Evolutionary conservation across 1,140 invertebrate genomes (phyloP).

Genomic region (Ips nitidus): DNA sequence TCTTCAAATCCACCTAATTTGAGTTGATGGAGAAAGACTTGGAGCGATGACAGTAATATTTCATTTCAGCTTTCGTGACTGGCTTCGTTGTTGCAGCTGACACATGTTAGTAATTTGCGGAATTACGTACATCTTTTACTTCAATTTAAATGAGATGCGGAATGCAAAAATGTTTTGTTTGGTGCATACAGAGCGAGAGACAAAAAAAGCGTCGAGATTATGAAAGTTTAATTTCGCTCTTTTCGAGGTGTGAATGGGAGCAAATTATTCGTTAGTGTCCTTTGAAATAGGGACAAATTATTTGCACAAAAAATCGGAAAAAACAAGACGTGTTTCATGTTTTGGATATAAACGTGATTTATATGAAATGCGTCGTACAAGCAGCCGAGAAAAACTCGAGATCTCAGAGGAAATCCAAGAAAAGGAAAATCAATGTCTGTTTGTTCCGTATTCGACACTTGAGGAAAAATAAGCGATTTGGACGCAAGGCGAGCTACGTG

Average conservation of each 20-base stretch:
- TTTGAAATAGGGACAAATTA: too few species aligned
- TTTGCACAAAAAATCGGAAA: too few species aligned
- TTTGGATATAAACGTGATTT: too few species aligned
- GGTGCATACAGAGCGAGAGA: too few species aligned
- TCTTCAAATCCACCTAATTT: constrained; percentile 8
- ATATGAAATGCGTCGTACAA: too few species aligned
- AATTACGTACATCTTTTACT: constrained; percentile 5
- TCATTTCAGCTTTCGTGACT: constrained; percentile 13
- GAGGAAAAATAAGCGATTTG: constrained; percentile 14
- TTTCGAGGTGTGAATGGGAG: too few species aligned
- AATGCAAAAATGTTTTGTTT: too few species aligned
- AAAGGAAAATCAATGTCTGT: constrained; percentile 13
- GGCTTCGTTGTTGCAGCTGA: not conserved
- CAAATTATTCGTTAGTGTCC: too few species aligned
- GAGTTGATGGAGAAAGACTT: constrained; percentile 13
- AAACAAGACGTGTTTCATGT: too few species aligned
- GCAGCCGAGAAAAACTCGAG: not conserved
- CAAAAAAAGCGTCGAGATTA: too few species aligned
- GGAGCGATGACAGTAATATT: constrained; percentile 21
- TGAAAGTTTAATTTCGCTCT: too few species aligned
- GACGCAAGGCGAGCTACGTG: constrained; percentile 1
- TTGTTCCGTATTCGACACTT: constrained; percentile 13
- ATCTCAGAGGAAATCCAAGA: constrained; percentile 6
- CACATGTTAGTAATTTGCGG: constrained; percentile 7
- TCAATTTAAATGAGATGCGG: not conserved